Conservation (phyloP, 2,797 vertebrate species). For the Hyperoplus immaculatus region DNA sequence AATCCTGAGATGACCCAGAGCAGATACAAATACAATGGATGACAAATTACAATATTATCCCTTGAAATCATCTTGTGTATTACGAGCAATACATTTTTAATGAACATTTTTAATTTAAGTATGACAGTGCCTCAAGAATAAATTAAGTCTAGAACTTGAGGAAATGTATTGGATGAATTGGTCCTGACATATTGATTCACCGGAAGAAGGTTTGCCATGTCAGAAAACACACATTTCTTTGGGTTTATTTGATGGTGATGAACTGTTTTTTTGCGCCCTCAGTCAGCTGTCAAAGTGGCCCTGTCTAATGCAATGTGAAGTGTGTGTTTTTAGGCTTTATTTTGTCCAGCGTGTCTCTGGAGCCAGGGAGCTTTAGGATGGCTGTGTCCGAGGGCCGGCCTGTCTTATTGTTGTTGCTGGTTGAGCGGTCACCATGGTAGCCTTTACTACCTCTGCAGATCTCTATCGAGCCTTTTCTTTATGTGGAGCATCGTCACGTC, state of each 20-base stretch:
- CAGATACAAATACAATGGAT: neutral
- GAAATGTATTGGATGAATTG: neutral
- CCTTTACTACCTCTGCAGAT: conserved; percentile 83
- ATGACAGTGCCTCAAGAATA: neutral
- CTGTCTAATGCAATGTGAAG: conserved; percentile 81
- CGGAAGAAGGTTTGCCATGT: neutral
- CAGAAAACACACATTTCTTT: neutral
- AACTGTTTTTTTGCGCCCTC: conserved; percentile 40
- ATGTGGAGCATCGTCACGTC: conserved; percentile 56
- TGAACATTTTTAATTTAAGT: neutral
- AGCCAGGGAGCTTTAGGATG: conserved; percentile 79
- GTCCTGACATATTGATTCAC: neutral
- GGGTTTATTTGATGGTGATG: conserved; percentile 17
- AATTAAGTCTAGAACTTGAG: neutral
- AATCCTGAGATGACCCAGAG: neutral
- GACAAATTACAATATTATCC: neutral
- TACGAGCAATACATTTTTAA: neutral
- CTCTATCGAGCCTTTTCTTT: conserved; percentile 78
- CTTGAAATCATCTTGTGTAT: neutral
- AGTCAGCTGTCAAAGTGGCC: conserved; percentile 54
- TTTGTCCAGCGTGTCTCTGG: conserved; percentile 64
- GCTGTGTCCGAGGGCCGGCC: conserved; percentile 37
- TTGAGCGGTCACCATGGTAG: conserved; percentile 68
- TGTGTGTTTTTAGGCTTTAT: conserved; percentile 81
- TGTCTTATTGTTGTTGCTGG: conserved; percentile 78